These are phyloP conservation scores for silkworm (Bombyx mori) DNA, from an alignment of 1,140 invertebrate genomes.

Conservation along the genomic window ASM3026992v2 NC_085133.1:6795001-6795500, in stretches of 20 bases:
- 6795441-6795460: slow-evolving; percentile 52
- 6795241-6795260: slow-evolving; percentile 32
- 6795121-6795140: no score
- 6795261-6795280: slow-evolving; percentile 53
- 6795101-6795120: no score
- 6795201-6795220: slow-evolving; percentile 49
- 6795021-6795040: no score
- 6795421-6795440: slow-evolving; percentile 62
- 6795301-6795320: slow-evolving; percentile 56
- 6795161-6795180: no score
- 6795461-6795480: slow-evolving; percentile 51
- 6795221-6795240: slow-evolving; percentile 54
- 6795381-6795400: slow-evolving; percentile 32
- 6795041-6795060: no score
- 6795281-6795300: slow-evolving; percentile 63
- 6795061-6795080: no score
- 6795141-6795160: no score
- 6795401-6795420: slow-evolving; percentile 49
- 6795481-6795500: slow-evolving; percentile 56
- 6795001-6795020: no score
- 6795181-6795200: slow-evolving; percentile 13
- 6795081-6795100: no score
- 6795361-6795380: slow-evolving; percentile 25
- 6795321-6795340: slow-evolving; percentile 61
- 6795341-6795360: slow-evolving; percentile 37